Evolutionary conservation across 2,888 invertebrate genomes (phyloP).

Genomic region (Amblyjoppa fuscipennis): DNA sequence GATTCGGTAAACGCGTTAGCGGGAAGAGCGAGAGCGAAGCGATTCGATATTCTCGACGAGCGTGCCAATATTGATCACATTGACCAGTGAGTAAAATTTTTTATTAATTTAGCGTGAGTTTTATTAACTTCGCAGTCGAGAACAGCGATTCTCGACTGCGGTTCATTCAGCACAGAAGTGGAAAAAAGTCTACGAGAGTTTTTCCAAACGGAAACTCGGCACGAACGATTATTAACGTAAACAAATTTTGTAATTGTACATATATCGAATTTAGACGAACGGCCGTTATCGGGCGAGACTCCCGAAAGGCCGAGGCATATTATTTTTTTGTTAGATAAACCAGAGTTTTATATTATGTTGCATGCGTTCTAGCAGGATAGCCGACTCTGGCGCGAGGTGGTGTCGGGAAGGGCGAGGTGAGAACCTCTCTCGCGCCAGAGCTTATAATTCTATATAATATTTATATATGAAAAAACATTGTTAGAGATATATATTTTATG

Average conservation of each 20-base stretch:
- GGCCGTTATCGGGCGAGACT: conserved; percentile 10
- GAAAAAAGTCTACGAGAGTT: conserved; percentile 24
- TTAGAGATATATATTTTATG: conserved; percentile 61
- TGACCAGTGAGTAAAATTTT: conserved; percentile 52
- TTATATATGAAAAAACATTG: conserved; percentile 61
- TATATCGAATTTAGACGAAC: conserved; percentile 48
- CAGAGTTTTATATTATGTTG: conserved; percentile 72
- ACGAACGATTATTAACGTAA: conserved; percentile 19
- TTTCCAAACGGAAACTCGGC: conserved; percentile 36
- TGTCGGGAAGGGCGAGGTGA: conserved; percentile 18
- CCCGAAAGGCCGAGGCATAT: conserved; percentile 42
- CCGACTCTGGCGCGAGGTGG: conserved; percentile 44
- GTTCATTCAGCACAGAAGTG: conserved; percentile 14
- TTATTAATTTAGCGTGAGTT: conserved; percentile 47
- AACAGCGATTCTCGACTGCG: conserved; percentile 17
- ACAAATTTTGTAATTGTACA: conserved; percentile 55
- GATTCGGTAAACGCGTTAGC: conserved; percentile 12
- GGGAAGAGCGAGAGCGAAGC: conserved; percentile 9
- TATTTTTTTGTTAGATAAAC: conserved; percentile 63
- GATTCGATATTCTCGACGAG: conserved; percentile 46
- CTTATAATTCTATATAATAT: conserved; percentile 66
- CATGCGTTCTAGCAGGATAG: conserved; percentile 68
- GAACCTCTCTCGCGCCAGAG: conserved; percentile 42
- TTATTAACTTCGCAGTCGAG: conserved; percentile 30
- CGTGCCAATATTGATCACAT: conserved; percentile 65